These are phyloP conservation scores for Augiades crinisus DNA, from an alignment of 2,888 invertebrate genomes.

Conservation along the genomic window DNA sequence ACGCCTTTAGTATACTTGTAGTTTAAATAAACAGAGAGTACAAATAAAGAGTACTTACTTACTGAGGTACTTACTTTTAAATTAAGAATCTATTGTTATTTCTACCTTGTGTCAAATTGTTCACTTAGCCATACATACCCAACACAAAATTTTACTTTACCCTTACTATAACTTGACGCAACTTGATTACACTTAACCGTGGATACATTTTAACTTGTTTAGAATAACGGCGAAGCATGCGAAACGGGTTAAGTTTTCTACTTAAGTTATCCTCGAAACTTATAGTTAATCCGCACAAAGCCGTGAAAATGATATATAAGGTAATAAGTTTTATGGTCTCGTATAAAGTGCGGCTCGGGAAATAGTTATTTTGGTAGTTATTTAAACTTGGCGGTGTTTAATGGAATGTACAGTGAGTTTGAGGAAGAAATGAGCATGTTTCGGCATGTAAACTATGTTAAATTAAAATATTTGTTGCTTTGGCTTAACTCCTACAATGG, in stretches of 20 bases:
- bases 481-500: too few relatives aligned
- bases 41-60: too few relatives aligned
- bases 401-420: slow-evolving; percentile 1
- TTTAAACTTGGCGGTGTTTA: slow-evolving; percentile 9
- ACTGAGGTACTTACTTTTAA: too few relatives aligned
- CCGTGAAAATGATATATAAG: slow-evolving; percentile 51
- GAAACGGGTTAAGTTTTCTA: slow-evolving; percentile 55
- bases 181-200: slow-evolving; percentile 22
- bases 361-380: slow-evolving; percentile 19
- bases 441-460: too few relatives aligned
- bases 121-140: slow-evolving; percentile 60
- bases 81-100: too few relatives aligned
- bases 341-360: neutral
- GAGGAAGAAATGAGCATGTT: neutral
- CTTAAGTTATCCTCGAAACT: slow-evolving; percentile 44
- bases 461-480: too few relatives aligned
- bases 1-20: too few relatives aligned
- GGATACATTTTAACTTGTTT: slow-evolving; percentile 47
- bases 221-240: slow-evolving; percentile 50
- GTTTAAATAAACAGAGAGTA: too few relatives aligned
- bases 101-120: neutral
- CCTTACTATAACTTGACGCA: slow-evolving; percentile 12
- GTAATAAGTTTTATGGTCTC: slow-evolving; percentile 33
- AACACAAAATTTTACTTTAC: slow-evolving; percentile 51
- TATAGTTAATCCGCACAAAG: slow-evolving; percentile 44